These are phyloP conservation scores for Tachycineta bicolor DNA, from an alignment of 2,113 vertebrate genomes.

Conservation along the genomic window DNA sequence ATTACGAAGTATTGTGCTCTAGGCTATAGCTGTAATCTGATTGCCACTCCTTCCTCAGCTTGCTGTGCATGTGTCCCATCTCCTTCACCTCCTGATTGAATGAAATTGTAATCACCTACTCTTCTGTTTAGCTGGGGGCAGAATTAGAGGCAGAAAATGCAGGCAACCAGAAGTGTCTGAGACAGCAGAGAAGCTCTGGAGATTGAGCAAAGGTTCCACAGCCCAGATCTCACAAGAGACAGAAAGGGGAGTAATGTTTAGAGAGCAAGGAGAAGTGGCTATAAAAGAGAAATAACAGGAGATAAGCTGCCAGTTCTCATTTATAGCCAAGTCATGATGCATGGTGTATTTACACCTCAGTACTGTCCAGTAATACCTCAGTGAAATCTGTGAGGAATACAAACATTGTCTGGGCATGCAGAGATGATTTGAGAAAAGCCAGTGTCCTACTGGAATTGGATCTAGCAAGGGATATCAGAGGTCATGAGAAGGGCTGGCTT, in stretches of 20 bases:
- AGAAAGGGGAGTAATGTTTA: neutral
- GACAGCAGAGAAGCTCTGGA: neutral
- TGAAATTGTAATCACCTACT: conserved; percentile 34
- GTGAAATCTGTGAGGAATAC: neutral
- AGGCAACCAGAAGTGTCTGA: neutral
- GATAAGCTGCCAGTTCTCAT: neutral
- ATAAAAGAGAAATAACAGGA: neutral
- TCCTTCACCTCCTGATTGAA: conserved; percentile 35
- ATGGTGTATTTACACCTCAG: neutral
- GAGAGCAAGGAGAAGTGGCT: neutral
- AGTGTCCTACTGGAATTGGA: neutral
- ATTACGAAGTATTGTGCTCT: neutral
- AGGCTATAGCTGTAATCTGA: conserved; percentile 49
- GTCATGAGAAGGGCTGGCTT: neutral
- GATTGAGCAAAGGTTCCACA: neutral
- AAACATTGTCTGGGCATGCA: neutral
- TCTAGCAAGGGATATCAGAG: neutral
- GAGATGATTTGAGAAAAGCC: neutral
- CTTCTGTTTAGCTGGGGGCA: conserved; percentile 19
- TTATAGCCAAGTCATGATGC: neutral
- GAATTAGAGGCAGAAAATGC: conserved; percentile 36
- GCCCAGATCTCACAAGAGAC: neutral
- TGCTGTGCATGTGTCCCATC: conserved; percentile 22
- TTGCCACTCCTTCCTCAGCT: conserved; percentile 25
- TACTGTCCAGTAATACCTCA: neutral